Conservation (phyloP, 2,888 invertebrate species). For the Taenaris catops region DNA sequence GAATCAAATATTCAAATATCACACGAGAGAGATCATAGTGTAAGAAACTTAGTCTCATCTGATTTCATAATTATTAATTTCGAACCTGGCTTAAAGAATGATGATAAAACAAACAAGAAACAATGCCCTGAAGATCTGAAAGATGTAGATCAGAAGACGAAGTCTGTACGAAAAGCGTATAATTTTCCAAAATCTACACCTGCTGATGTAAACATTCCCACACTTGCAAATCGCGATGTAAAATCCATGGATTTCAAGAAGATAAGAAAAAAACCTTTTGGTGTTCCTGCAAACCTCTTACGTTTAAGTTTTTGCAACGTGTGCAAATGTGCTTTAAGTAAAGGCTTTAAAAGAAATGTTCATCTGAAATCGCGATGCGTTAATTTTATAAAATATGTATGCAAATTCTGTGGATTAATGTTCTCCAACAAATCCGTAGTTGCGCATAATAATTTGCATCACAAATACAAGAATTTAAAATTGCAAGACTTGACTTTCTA, state of each 20-base stretch:
- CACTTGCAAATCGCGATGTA: neutral
- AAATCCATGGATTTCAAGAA: neutral
- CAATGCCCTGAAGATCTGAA: neutral
- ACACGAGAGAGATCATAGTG: constrained; percentile 8
- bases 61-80: constrained; percentile 12
- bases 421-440: constrained; percentile 34
- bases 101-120: neutral
- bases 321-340: constrained; percentile 45
- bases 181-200: too few species aligned
- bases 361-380: constrained; percentile 38
- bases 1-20: constrained; percentile 24
- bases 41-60: constrained; percentile 1
- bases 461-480: constrained; percentile 31
- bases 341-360: constrained; percentile 25
- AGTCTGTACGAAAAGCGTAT: too few species aligned
- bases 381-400: constrained; percentile 33
- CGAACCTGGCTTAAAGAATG: neutral
- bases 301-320: constrained; percentile 36
- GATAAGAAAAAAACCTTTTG: constrained; percentile 5
- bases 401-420: constrained; percentile 48
- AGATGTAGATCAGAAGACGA: too few species aligned
- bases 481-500: constrained; percentile 48
- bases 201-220: too few species aligned
- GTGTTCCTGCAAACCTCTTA: constrained; percentile 2
- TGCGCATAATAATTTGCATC: constrained; percentile 40